These are phyloP conservation scores for Meda fulgida DNA, from an alignment of 2,797 vertebrate species.

Conservation along the genomic window DNA sequence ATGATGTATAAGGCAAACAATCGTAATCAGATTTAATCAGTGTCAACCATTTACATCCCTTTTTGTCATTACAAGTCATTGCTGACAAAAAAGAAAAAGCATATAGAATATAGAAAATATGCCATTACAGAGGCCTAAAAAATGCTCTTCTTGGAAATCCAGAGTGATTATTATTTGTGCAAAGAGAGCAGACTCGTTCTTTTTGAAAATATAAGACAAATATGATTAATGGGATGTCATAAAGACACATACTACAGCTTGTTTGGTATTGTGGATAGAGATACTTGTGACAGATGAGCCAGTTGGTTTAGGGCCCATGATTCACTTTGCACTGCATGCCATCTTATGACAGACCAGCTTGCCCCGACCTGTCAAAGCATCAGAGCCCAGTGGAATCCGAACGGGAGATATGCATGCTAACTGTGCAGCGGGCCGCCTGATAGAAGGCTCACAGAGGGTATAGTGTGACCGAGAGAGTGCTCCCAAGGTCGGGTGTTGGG, in stretches of 20 bases:
- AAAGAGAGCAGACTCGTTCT: constrained; percentile 29
- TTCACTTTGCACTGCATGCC: neutral
- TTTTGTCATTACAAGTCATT: neutral
- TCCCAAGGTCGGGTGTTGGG: constrained; percentile 59
- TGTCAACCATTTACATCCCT: neutral
- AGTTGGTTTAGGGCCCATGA: constrained; percentile 3
- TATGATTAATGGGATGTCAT: constrained; percentile 29
- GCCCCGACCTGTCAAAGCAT: constrained; percentile 23
- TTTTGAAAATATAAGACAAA: neutral
- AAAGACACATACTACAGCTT: neutral
- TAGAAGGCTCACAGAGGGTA: constrained; percentile 50
- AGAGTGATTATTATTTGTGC: neutral
- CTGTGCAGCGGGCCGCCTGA: neutral
- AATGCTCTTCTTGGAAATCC: neutral
- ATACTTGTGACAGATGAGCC: constrained; percentile 24
- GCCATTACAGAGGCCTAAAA: neutral
- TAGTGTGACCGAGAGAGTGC: constrained; percentile 56
- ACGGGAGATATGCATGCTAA: constrained; percentile 33
- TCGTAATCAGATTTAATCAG: neutral
- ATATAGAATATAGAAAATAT: neutral
- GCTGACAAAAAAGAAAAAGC: neutral
- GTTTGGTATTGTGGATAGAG: constrained; percentile 1
- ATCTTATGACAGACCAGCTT: constrained; percentile 20
- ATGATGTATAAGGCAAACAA: neutral
- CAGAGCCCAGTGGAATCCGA: constrained; percentile 37